Percentiles rank a stretch among this genome's conserved stretches.
Evolutionary conservation across 2,888 invertebrate genomes (phyloP).

Genomic region (Gastracanthus pulcherrimus): DNA sequence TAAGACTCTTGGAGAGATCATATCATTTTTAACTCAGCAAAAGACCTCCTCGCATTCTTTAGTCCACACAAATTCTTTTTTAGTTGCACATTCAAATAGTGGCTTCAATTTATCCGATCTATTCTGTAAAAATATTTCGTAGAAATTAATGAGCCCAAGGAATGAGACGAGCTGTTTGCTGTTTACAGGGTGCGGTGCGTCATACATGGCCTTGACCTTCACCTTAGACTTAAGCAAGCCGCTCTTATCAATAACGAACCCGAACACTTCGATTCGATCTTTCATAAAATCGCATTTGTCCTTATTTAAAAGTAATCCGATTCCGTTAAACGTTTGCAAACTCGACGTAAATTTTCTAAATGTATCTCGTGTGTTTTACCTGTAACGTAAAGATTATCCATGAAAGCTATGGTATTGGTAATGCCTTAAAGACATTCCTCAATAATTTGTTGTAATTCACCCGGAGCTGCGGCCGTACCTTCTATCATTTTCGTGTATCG

Average conservation of each 20-base stretch:
- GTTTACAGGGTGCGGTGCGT: too few relatives aligned
- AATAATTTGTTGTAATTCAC: background rate
- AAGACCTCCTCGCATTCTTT: too few relatives aligned
- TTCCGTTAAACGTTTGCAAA: slow-evolving; percentile 27
- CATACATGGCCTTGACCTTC: slow-evolving; percentile 59
- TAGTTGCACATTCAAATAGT: too few relatives aligned
- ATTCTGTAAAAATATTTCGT: too few relatives aligned
- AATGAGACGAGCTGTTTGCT: too few relatives aligned
- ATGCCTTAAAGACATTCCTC: background rate
- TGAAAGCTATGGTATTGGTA: background rate
- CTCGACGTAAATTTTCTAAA: background rate
- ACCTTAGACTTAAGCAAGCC: slow-evolving; percentile 64
- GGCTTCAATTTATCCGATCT: too few relatives aligned
- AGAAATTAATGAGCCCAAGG: too few relatives aligned
- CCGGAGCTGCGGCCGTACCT: background rate
- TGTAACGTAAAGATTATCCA: background rate
- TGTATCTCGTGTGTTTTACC: background rate
- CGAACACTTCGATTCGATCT: slow-evolving; percentile 61
- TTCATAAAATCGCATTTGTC: slow-evolving; percentile 64
- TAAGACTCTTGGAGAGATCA: too few relatives aligned
- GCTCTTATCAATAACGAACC: slow-evolving; percentile 61
- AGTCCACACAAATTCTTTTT: too few relatives aligned
- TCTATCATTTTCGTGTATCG: background rate
- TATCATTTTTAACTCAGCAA: too few relatives aligned
- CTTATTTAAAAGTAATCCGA: slow-evolving; percentile 32